These are phyloP conservation scores for Philopotamus ludificatus DNA, from an alignment of 1,140 invertebrate species.

Conservation along the genomic window DNA sequence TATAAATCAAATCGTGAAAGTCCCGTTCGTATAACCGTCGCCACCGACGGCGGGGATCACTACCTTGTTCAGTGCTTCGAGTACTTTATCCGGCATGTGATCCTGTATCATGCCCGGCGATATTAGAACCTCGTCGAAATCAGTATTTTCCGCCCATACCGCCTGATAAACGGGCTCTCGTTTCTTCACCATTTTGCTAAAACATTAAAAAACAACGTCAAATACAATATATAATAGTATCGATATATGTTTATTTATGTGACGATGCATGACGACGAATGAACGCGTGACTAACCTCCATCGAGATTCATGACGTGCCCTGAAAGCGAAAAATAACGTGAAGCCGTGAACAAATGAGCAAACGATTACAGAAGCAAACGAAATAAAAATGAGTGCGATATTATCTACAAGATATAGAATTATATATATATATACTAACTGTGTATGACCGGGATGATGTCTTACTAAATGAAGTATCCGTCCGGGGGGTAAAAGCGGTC, in stretches of 20 bases:
- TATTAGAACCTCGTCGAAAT: constrained; percentile 89
- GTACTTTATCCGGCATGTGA: constrained; percentile 89
- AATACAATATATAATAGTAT: neutral
- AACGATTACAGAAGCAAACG: neutral
- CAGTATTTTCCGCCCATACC: constrained; percentile 81
- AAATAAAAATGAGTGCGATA: too few relatives aligned
- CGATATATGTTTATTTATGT: neutral
- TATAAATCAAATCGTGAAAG: constrained; percentile 14
- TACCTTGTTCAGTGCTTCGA: constrained; percentile 86
- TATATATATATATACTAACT: constrained; percentile 63
- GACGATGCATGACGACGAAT: constrained; percentile 2
- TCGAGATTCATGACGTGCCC: constrained; percentile 69
- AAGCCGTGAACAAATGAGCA: constrained; percentile 7
- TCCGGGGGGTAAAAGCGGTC: constrained; percentile 84
- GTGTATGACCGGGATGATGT: constrained; percentile 79
- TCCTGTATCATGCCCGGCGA: constrained; percentile 91
- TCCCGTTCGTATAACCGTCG: neutral
- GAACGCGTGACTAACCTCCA: constrained; percentile 60
- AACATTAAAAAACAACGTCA: constrained; percentile 39
- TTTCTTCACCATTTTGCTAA: constrained; percentile 67
- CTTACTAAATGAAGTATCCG: constrained; percentile 87
- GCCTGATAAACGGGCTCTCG: constrained; percentile 85
- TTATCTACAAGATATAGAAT: too few relatives aligned
- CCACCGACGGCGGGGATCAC: constrained; percentile 20
- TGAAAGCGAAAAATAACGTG: constrained; percentile 50